A percentile compares a stretch with the other conserved stretches of the same genome.
These are phyloP conservation scores for Dromas ardeola DNA, from an alignment of 2,113 vertebrate species.

Conservation along the genomic window DNA sequence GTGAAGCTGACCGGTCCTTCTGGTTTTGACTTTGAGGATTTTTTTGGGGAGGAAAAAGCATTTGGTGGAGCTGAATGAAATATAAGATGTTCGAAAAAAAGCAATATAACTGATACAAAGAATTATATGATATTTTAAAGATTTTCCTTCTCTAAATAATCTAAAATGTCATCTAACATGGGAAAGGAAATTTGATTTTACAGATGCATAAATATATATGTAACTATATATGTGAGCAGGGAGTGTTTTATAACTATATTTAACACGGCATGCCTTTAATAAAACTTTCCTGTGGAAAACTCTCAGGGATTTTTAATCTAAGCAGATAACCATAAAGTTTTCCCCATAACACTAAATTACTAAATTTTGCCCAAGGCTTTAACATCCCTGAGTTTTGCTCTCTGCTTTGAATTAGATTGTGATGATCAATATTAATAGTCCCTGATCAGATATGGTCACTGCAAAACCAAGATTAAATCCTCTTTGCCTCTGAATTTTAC, in stretches of 20 bases:
- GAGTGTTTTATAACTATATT: neutral
- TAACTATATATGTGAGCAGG: neutral
- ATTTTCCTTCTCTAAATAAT: neutral
- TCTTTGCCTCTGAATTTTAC: conserved; percentile 20
- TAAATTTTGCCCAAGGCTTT: neutral
- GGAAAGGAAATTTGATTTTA: conserved; percentile 12
- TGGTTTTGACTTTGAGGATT: neutral
- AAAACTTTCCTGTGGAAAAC: conserved; percentile 1
- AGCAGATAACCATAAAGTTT: conserved; percentile 8
- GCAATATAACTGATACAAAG: neutral
- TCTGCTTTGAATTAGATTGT: conserved; percentile 25
- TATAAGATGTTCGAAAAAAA: neutral
- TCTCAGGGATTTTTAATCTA: conserved; percentile 29
- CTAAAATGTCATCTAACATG: neutral
- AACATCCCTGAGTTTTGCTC: neutral
- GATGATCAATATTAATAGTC: conserved; percentile 59
- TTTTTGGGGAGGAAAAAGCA: neutral
- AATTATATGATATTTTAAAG: neutral
- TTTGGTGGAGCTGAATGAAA: neutral
- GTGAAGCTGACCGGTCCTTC: neutral
- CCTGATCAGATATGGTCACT: conserved; percentile 18
- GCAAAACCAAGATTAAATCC: conserved; percentile 9
- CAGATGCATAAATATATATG: neutral
- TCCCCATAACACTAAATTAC: conserved; percentile 19
- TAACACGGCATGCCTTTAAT: neutral